Evolutionary conservation across 2,888 invertebrate genomes (phyloP).

Genomic region (Daptonema setosum): DNA sequence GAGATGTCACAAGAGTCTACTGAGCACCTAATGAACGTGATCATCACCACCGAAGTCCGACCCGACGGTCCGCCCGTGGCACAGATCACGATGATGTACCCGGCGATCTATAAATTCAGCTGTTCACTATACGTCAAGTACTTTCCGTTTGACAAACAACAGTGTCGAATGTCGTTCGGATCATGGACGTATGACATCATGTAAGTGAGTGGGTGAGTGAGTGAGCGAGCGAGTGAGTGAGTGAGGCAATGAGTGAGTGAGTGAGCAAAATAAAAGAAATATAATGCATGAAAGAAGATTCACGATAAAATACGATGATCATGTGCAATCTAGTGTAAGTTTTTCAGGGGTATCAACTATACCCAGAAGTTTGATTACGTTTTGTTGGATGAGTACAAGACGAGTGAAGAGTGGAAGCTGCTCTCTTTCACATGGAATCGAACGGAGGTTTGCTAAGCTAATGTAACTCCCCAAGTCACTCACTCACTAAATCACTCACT

Average conservation of each 20-base stretch:
- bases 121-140: neutral
- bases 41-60: neutral
- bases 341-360: constrained; percentile 3
- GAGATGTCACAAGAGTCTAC: neutral
- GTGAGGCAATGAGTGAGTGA: too few relatives aligned
- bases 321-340: too few relatives aligned
- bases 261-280: too few relatives aligned
- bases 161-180: constrained; percentile 6
- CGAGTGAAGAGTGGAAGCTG: constrained; percentile 7
- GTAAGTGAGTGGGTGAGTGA: too few relatives aligned
- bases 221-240: too few relatives aligned
- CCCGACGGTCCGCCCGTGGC: too few relatives aligned
- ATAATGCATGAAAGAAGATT: too few relatives aligned
- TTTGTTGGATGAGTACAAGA: constrained; percentile 4
- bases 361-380: neutral
- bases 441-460: too few relatives aligned
- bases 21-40: neutral
- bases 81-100: neutral
- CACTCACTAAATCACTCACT: too few relatives aligned
- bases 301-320: too few relatives aligned
- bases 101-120: neutral
- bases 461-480: too few relatives aligned
- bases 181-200: constrained; percentile 6
- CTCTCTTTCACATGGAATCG: neutral
- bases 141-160: constrained; percentile 9